These are phyloP conservation scores for Periparus ater DNA, from an alignment of 2,797 vertebrate species.

Conservation along the genomic window DNA sequence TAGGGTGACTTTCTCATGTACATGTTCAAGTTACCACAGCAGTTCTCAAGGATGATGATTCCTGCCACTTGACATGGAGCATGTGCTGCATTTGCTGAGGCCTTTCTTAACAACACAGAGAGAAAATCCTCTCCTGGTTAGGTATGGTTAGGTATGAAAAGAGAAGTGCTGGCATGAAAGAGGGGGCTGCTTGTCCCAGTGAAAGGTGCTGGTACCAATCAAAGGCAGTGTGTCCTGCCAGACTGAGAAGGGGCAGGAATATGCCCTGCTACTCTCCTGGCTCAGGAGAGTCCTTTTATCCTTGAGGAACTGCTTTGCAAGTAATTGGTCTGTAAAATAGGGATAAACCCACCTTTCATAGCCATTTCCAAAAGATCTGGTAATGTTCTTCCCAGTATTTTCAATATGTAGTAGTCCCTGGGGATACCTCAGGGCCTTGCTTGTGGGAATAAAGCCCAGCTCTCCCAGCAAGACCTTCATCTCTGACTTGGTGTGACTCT, in stretches of 20 bases:
- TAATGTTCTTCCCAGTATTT: neutral
- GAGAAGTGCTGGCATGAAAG: neutral
- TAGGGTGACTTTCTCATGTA: fast-evolving
- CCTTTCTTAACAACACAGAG: neutral
- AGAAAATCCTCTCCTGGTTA: neutral
- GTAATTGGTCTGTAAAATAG: neutral
- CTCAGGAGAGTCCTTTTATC: neutral
- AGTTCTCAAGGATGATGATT: neutral
- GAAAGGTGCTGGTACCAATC: fast-evolving
- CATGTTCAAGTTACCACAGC: neutral
- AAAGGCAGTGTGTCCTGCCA: neutral
- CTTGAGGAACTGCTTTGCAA: neutral
- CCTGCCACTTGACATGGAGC: neutral
- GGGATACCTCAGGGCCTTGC: neutral
- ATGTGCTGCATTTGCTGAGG: neutral
- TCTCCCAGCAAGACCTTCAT: neutral
- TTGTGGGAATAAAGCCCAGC: neutral
- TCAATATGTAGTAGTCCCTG: neutral
- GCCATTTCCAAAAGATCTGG: neutral
- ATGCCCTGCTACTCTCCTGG: fast-evolving
- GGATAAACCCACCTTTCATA: fast-evolving
- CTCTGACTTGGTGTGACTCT: neutral
- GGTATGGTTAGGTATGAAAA: neutral
- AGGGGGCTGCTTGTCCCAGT: fast-evolving
- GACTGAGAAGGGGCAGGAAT: neutral